Base-by-base conservation (phyloP, 2,888 invertebrate genomes). In the Serripes groenlandicus region DNA sequence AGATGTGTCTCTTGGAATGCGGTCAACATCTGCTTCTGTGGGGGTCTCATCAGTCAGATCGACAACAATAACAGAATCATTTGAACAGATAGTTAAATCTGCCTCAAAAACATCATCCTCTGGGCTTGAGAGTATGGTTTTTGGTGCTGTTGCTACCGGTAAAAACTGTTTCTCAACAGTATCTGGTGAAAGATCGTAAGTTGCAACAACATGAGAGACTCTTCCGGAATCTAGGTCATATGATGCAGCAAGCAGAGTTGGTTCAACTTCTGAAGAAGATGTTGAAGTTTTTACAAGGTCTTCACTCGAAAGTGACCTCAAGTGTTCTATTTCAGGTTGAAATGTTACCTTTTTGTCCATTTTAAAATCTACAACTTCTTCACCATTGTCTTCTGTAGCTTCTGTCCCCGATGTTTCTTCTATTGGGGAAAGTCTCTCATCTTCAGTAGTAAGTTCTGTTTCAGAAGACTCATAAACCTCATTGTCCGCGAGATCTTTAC, bases 191-290 rank as follows among this genome's bases (percentile, higher is more conserved):
- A 94, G 88, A 75, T 94, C 94, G 88, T 91, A 93, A 11, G 92
- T 88, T n/a, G 94, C 90, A 4, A 94, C 94, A 7, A 94, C 92
- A 85, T 92, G 91, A n/a, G 93, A 93, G 30, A 97, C 94, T 74
- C 92, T 91, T 28, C 95, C 95, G 58, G 93, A 92, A 75, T 95
- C 95, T 69, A 97, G 95, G 94, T 98, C 98, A 92, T 97, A 97
- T 11, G 97, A 97, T 1, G 99, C 98, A 21, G 98, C 98, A 15
- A 99, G 97, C 11, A 99, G 95, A 1, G 99, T 99, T 95, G 94
- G 94, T 80, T 94, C 94, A 68, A 98, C 98, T 94, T 99, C 98
- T 42, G 98, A 98, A 52, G 98, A 94, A 9, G 98, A 94, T 15
- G 94, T 93, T 28, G 94, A 94, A 49, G 93, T 93, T 75, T 93